Conservation (phyloP, 2,113 vertebrate species). For the Baryphthengus martii region DNA sequence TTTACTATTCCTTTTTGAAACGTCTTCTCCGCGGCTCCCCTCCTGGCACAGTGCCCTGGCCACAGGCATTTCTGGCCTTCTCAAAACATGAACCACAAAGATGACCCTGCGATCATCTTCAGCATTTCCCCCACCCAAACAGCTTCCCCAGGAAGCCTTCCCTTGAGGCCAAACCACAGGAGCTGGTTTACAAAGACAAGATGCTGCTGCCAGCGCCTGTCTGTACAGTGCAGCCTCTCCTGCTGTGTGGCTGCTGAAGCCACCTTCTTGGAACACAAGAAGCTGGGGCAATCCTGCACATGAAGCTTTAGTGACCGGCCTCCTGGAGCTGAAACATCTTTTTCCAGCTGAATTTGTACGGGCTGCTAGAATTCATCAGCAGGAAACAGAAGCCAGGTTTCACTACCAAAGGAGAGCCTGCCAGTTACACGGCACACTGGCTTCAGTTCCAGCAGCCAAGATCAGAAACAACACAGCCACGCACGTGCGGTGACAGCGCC, state of each 20-base stretch:
- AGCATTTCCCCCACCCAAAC: not conserved
- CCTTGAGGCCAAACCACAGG: fast-evolving
- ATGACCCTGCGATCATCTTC: not conserved
- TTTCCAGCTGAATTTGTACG: not conserved
- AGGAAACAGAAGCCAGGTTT: not conserved
- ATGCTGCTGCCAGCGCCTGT: not conserved
- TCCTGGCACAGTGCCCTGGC: not conserved
- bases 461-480: no score
- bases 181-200: not conserved
- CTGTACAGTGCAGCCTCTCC: not conserved
- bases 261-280: fast-evolving
- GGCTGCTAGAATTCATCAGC: not conserved
- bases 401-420: not conserved
- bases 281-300: not conserved
- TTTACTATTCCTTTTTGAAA: not conserved
- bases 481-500: not conserved
- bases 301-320: not conserved
- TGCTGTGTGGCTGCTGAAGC: not conserved
- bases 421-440: fast-evolving
- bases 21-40: not conserved
- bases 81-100: not conserved
- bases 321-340: not conserved
- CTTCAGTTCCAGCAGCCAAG: not conserved
- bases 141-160: not conserved
- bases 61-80: not conserved